These are phyloP conservation scores for Cydia fagiglandana DNA, from an alignment of 1,140 invertebrate genomes.

Conservation along the genomic window DNA sequence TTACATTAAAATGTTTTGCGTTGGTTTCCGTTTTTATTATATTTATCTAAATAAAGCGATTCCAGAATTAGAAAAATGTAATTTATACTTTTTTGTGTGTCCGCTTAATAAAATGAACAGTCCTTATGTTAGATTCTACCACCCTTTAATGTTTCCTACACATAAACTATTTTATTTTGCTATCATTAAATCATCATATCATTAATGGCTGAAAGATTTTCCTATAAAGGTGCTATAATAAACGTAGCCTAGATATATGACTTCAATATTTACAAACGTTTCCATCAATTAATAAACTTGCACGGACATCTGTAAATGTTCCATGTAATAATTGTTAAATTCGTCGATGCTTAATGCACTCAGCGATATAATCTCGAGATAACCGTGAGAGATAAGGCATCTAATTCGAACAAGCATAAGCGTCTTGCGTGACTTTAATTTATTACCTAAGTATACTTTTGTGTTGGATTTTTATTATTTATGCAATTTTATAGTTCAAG, in stretches of 20 bases:
- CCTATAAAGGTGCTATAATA: no score
- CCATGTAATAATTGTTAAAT: conserved; percentile 7
- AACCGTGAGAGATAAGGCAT: neutral
- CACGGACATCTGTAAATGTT: neutral
- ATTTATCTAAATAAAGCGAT: no score
- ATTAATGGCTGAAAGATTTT: no score
- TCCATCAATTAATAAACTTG: neutral
- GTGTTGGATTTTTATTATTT: neutral
- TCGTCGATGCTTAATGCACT: conserved; percentile 16
- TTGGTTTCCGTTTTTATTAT: no score
- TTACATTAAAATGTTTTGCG: no score
- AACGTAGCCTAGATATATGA: neutral
- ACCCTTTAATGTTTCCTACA: no score
- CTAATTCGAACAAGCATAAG: neutral
- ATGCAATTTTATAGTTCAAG: neutral
- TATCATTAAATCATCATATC: no score
- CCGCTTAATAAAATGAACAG: no score
- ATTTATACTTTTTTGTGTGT: no score
- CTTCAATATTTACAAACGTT: neutral
- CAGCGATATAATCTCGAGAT: conserved; percentile 6
- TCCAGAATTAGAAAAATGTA: no score
- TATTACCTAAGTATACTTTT: conserved; percentile 9
- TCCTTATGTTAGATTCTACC: no score
- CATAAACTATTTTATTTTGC: no score
- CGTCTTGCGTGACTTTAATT: conserved; percentile 10